Conservation (phyloP, 2,797 vertebrate genomes). For the Gallirallus australis region DNA sequence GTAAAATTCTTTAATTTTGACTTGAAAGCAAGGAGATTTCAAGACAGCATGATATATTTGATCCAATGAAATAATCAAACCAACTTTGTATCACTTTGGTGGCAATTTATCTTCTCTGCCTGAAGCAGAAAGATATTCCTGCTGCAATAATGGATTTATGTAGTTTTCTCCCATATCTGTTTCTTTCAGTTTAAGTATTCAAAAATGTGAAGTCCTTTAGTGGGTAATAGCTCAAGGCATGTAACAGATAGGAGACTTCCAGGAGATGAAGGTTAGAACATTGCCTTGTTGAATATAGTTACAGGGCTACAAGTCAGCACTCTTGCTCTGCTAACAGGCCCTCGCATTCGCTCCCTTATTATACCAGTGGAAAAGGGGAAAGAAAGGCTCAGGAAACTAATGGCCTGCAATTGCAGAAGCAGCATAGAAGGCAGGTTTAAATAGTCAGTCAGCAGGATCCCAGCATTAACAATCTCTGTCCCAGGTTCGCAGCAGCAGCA, state of each 20-base stretch:
- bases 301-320: conserved; percentile 35
- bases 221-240: conserved; percentile 41
- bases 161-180: conserved; percentile 70
- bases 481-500: neutral
- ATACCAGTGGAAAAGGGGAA: neutral
- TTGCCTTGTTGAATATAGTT: conserved; percentile 4
- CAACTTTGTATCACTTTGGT: conserved; percentile 74
- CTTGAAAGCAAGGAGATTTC: conserved; percentile 78
- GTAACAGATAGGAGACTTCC: conserved; percentile 47
- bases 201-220: conserved; percentile 67
- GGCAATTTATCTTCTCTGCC: conserved; percentile 80
- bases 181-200: conserved; percentile 74
- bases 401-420: neutral
- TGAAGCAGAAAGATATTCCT: conserved; percentile 77
- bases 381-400: neutral
- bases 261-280: conserved; percentile 49
- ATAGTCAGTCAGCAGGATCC: neutral
- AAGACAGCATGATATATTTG: conserved; percentile 76
- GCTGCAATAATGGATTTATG: conserved; percentile 77
- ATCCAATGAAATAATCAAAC: conserved; percentile 81
- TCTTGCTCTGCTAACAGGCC: neutral
- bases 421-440: neutral
- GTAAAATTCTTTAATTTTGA: conserved; percentile 80
- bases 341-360: neutral
- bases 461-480: accelerated